Evolutionary conservation across 2,888 invertebrate genomes (phyloP), one percentile per base, ranked within the genome.

Genomic region (Cylindroiulus punctatus): DNA sequence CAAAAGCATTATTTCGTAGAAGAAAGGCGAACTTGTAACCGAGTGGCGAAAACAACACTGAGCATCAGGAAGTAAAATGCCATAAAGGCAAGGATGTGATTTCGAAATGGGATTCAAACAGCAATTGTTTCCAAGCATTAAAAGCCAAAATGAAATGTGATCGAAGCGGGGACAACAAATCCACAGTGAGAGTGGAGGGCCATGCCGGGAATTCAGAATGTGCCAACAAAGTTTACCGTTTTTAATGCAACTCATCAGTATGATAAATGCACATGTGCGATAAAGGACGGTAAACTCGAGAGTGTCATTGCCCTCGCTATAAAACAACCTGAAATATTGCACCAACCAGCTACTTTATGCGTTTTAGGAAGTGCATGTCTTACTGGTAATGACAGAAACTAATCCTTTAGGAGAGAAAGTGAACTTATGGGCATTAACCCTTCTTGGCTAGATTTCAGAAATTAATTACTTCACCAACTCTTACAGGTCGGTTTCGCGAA

Each of bases 261-360:
- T 76, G 76, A 76, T 30, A 76, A 76, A 76, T 76, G 76, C 76
- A 17, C 30, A 76, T 76, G 76, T 76, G 76, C 76, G 76, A 30
- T 76, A 76, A 26, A 30, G 76, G 76, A 76, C 30, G 76, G 76
- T 76, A 76, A 76, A 76, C 76, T 76, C 30, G 22, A 57, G 14
- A 65, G 76, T 76, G 76, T 76, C 76, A 76, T 76, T 76, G 76
- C 76, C 76, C 76, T 76, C 76, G 76, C 76, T 30, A 76, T 76
- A 30, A 76, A 76, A 76, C 76, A 12, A 76, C 26, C 76, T 76
- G 76, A 76, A 76, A 76, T 76, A 76, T 76, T 30, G 76, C 76
- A 76, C 12, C 76, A 30, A 76, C 14, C 10, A 30, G 30, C 30
- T 30, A 76, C 76, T 76, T 76, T 76, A 76, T 76, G 76, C 26